Percentiles rank a stretch among this genome's conserved stretches.
phyloP scores from a whole-genome alignment of 2,888 invertebrate species.

The Ganaspis brasiliensis region DNA sequence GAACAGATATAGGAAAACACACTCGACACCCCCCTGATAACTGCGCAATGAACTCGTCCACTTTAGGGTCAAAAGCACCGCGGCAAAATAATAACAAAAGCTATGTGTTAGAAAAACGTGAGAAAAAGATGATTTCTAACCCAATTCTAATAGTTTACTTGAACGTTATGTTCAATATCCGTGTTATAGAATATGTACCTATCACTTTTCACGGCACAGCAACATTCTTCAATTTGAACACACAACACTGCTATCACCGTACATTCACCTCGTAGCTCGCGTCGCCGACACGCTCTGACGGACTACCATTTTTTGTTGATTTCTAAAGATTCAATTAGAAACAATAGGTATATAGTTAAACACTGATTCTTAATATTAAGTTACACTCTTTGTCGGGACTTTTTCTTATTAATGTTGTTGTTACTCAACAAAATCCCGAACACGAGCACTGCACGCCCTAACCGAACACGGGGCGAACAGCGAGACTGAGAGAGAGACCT shows the following conservation, averaged over 20 bases:
- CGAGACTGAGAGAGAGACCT: constrained; percentile 5
- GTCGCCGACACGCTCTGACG: constrained; percentile 58
- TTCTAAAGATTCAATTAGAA: constrained; percentile 8
- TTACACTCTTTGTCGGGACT: constrained; percentile 13
- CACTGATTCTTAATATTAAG: background rate
- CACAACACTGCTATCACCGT: constrained; percentile 71
- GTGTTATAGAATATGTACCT: background rate
- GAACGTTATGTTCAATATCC: background rate
- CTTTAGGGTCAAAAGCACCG: constrained; percentile 78
- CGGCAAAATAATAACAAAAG: constrained; percentile 79
- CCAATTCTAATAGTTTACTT: background rate
- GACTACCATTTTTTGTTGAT: constrained; percentile 15
- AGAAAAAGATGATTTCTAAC: constrained; percentile 22
- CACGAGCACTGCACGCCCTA: constrained; percentile 77
- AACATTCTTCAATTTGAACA: constrained; percentile 61
- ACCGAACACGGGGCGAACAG: constrained; percentile 63
- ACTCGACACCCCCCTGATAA: constrained; percentile 74
- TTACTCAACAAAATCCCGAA: constrained; percentile 60
- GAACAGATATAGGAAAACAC: constrained; percentile 49
- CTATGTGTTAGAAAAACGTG: constrained; percentile 58
- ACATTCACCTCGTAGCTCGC: constrained; percentile 76
- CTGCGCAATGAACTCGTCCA: constrained; percentile 78
- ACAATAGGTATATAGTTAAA: background rate
- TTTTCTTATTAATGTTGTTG: constrained; percentile 44
- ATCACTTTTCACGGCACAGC: constrained; percentile 68